Base-by-base conservation (phyloP, 2,797 vertebrate species). In the Halcyon smyrnensis region DNA sequence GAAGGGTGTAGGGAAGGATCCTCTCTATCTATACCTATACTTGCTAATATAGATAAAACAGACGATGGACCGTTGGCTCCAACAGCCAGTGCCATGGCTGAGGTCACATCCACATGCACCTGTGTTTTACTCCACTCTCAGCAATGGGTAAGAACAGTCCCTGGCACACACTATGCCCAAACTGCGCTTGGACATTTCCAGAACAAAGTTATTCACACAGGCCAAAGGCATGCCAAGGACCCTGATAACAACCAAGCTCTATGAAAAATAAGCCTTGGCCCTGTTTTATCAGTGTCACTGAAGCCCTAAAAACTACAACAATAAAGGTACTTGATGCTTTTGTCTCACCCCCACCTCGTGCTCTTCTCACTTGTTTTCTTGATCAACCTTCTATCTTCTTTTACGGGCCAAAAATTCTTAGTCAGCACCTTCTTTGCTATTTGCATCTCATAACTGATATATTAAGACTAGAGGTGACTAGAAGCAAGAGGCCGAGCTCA, bases 51-150 rank as follows among this genome's bases (percentile, higher is more conserved):
- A 56, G 62, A 84, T 51, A 71, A 81, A 89, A n/a, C 12, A 69
- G 46, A 15, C 27, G 39, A 25, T 12, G 27, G 45, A 75, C 28
- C 15, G 14, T 28, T 59, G 32, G 4, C 32, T 78, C 11, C 0
- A 0, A 53, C 32, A 75, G 37, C 6, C 37, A 59, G 28, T 25
- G 50, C 24, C 54, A 34, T 34, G 32, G 20, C 60, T 1, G 0
- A 11, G 17, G 25, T 46, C 39, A 67, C 43, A 75, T 60, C 25
- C 56, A 64, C 12, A 23, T 6, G 43, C 8, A 45, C 12, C 9
- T 17, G 20, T 1, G 1, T 65, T 93, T 84, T 73, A 69, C 39
- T 89, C 32, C 23, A 51, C 41, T n/a, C 36, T 60, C 50, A 46
- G 12, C 20, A 65, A 53, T 86, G 34, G 13, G 13, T 39, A 27